These are phyloP conservation scores for Oreochromis spilurus DNA, from an alignment of 2,113 vertebrate species.

Conservation along the genomic window DNA sequence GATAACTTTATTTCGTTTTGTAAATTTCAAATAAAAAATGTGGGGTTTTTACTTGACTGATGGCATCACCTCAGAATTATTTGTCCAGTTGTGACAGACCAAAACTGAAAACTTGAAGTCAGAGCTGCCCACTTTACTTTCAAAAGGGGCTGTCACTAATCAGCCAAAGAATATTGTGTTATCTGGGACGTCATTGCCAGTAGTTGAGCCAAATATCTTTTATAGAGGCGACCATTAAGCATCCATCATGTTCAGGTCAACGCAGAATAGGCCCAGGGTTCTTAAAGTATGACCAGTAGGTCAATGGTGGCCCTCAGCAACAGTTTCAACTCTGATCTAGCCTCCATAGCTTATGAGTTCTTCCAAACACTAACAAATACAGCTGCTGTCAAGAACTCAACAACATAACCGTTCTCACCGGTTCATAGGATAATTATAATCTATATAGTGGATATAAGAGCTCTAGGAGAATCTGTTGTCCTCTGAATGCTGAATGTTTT, in stretches of 20 bases:
- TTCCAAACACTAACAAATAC: neutral
- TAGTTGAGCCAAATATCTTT: neutral
- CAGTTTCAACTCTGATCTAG: neutral
- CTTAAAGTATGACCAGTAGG: neutral
- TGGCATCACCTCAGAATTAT: neutral
- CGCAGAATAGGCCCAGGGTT: neutral
- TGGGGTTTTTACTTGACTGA: neutral
- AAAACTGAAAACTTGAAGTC: neutral
- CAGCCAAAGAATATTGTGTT: neutral
- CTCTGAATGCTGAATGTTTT: neutral
- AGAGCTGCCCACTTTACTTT: neutral
- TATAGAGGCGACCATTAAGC: neutral
- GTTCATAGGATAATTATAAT: neutral
- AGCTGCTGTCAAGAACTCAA: neutral
- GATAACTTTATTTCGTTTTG: neutral
- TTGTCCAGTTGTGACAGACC: neutral
- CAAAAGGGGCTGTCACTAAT: neutral
- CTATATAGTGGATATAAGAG: neutral
- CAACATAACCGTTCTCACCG: neutral
- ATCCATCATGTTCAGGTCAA: neutral
- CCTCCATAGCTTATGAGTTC: neutral
- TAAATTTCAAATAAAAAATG: neutral
- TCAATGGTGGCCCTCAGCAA: neutral
- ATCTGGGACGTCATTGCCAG: neutral
- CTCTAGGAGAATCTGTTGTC: neutral